Conservation (phyloP, 2,888 invertebrate genomes). For the Campoplex nolae region DNA sequence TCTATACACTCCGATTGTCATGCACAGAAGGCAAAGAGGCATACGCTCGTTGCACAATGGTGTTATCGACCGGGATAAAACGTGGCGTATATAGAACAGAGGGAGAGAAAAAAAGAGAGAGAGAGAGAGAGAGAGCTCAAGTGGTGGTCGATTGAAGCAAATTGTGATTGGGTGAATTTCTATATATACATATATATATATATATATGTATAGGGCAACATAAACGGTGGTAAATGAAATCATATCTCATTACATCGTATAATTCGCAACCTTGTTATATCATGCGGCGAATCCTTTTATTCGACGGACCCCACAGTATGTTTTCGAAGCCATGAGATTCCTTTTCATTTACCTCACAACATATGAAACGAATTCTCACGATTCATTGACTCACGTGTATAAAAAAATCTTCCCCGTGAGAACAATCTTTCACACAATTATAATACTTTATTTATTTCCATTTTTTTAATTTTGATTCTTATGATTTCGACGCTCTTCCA, state of each 20-base stretch:
- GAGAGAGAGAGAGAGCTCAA: conserved; percentile 15
- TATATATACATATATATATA: background rate
- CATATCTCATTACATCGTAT: conserved; percentile 12
- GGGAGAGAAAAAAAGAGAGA: background rate
- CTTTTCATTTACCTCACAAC: background rate
- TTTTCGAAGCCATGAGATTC: background rate
- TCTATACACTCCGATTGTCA: conserved; percentile 23
- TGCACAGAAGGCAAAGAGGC: conserved; percentile 27
- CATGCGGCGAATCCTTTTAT: background rate
- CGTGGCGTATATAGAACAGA: conserved; percentile 18
- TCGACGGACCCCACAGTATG: background rate
- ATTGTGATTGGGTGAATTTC: conserved; percentile 36
- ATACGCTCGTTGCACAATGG: conserved; percentile 40
- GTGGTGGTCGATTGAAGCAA: conserved; percentile 40
- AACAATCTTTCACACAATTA: background rate
- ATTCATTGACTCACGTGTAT: background rate
- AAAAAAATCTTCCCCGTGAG: background rate
- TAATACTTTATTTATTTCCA: background rate
- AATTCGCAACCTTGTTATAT: background rate
- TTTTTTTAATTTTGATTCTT: background rate
- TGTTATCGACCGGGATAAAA: conserved; percentile 40
- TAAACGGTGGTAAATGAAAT: conserved; percentile 6
- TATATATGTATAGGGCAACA: background rate
- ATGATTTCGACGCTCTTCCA: background rate
- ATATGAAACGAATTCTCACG: background rate